These are phyloP conservation scores for Brevimyrus niger DNA, from an alignment of 2,113 vertebrate species.

Conservation along the genomic window DNA sequence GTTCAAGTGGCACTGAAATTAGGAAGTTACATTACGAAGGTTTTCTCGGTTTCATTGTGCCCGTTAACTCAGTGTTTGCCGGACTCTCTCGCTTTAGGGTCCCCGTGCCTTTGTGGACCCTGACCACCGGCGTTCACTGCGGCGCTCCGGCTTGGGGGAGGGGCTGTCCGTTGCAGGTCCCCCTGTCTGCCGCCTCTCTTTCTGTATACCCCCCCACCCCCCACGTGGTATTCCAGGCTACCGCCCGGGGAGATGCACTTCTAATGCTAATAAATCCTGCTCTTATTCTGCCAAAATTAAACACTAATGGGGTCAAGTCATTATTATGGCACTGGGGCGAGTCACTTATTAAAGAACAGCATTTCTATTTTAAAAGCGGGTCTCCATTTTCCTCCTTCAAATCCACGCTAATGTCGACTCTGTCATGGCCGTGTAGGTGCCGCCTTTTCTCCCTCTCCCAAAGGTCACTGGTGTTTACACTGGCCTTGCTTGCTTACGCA, in stretches of 20 bases:
- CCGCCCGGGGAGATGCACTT: neutral
- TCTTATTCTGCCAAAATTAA: slow-evolving; percentile 18
- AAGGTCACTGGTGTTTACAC: neutral
- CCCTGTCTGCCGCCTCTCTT: neutral
- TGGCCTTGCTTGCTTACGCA: neutral
- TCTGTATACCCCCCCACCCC: neutral
- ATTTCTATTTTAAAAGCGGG: slow-evolving; percentile 15
- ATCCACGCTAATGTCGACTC: neutral
- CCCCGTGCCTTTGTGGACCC: neutral
- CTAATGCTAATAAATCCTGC: slow-evolving; percentile 12
- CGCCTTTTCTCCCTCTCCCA: neutral
- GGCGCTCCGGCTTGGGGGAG: neutral
- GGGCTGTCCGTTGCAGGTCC: neutral
- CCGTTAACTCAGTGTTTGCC: neutral
- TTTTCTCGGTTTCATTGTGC: neutral
- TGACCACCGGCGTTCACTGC: neutral
- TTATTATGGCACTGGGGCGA: slow-evolving; percentile 18
- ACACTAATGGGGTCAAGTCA: slow-evolving; percentile 21
- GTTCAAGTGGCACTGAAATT: neutral
- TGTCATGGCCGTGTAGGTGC: neutral
- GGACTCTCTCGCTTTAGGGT: neutral
- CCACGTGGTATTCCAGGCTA: neutral
- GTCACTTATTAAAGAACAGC: slow-evolving; percentile 19
- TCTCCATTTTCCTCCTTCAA: slow-evolving; percentile 4
- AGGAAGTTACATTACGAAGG: neutral